Base-by-base conservation (phyloP, 1,140 invertebrate species). In the Bombus soroeensis region DNA sequence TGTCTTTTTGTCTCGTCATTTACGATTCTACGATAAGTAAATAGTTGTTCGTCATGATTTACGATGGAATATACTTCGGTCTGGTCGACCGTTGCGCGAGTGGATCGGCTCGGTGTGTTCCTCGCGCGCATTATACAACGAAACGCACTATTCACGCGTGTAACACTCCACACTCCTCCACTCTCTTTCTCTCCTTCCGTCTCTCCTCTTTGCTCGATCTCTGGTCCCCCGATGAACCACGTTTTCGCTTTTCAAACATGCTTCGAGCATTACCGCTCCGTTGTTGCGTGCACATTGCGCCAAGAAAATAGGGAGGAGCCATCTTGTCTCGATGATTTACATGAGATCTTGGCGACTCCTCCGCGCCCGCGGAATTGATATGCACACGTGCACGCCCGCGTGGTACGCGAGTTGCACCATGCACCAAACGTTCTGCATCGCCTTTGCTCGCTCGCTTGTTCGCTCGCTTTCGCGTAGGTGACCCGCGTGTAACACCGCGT, bases 321-420 rank as follows among this genome's bases (percentile, higher is more conserved):
- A 93, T 93, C 92, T 92, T 92, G 91, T 90, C 88, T 77, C 84
- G 80, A 89, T 93, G 92, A 93, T 94, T 94, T 94, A 93, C 92
- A 93, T 92, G 92, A 89, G 90, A 94, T 94, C 92, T 93, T 93
- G 92, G 91, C 88, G 92, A 92, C 90, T 91, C 88, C 72, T 89
- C 71, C 70, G 80, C 88, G 86, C 74, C 74, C 57, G 47, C 47
- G 34, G 71, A 77, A 83, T 81, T 78, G 81, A 84, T 84, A 87
- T 78, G 86, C 62, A 64, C 87, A 71, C 75, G 75, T 89, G 86
- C 78, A 85, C 37, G 71, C 88, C 81, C 87, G 84, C 88, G 82
- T 84, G 75, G 28, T 72, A 72, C 64, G 74, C 83, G 53, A 32
- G 64, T 89, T 86, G 53, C 88, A 70, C 76, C 88, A 81, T 62